phyloP scores from a whole-genome alignment of 2,888 invertebrate species.

The Dione juno region DNA sequence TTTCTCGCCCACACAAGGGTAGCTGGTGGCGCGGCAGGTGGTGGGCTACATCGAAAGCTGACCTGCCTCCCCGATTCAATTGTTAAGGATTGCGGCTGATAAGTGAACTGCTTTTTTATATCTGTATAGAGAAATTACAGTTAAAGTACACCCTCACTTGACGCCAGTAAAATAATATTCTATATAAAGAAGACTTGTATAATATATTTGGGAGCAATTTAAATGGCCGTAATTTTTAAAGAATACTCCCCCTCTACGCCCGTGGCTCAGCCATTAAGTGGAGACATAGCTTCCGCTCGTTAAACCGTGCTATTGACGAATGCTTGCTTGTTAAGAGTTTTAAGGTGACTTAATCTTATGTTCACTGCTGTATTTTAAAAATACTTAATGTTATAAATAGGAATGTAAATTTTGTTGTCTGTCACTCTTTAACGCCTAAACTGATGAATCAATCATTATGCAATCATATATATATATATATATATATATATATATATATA shows the following conservation, averaged over 20 bases:
- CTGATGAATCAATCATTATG: too few relatives aligned
- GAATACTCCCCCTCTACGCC: slow-evolving; percentile 48
- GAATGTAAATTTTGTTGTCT: too few relatives aligned
- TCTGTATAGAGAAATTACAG: slow-evolving; percentile 82
- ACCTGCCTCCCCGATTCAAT: slow-evolving; percentile 92
- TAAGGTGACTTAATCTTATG: slow-evolving; percentile 41
- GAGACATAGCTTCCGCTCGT: slow-evolving; percentile 81
- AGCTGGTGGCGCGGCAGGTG: slow-evolving; percentile 93
- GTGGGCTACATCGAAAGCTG: slow-evolving; percentile 93
- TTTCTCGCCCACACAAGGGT: slow-evolving; percentile 93
- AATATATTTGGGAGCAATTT: slow-evolving; percentile 31
- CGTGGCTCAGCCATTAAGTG: slow-evolving; percentile 71
- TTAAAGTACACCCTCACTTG: neutral
- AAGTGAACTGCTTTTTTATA: slow-evolving; percentile 93
- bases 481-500: too few relatives aligned
- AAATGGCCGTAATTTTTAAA: slow-evolving; percentile 40
- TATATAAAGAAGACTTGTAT: slow-evolving; percentile 4
- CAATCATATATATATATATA: too few relatives aligned
- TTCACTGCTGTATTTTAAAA: neutral
- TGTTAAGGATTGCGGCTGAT: slow-evolving; percentile 91
- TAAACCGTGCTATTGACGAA: slow-evolving; percentile 78
- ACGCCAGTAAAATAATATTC: neutral
- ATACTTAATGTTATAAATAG: neutral
- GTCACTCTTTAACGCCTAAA: too few relatives aligned
- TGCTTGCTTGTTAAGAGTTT: slow-evolving; percentile 55